Conservation (phyloP, 1,140 invertebrate species). For the Lamellibrachia luymesi region DNA sequence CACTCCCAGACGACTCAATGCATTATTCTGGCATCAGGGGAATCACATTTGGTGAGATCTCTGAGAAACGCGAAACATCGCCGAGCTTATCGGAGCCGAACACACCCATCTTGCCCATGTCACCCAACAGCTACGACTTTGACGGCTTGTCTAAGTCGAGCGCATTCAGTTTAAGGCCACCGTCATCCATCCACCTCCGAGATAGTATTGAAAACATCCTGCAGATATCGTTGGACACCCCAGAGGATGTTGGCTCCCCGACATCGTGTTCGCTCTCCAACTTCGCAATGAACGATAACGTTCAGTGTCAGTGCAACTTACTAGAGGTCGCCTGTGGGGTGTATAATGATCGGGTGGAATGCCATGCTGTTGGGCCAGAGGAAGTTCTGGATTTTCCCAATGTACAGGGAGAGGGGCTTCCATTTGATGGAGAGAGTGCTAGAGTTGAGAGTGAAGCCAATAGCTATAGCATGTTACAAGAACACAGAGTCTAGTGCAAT, state of each 20-base stretch:
- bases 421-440: background rate
- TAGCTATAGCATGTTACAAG: background rate
- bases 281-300: background rate
- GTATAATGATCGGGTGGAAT: background rate
- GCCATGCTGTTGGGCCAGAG: background rate
- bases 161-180: conserved; percentile 21
- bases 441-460: background rate
- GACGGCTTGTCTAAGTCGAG: background rate
- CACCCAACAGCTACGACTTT: background rate
- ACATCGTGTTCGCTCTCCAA: background rate
- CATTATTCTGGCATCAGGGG: background rate
- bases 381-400: background rate
- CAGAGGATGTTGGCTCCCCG: background rate
- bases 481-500: background rate
- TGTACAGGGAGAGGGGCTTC: background rate
- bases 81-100: background rate
- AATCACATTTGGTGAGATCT: background rate
- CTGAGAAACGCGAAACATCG: background rate
- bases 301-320: background rate
- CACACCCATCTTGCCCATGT: background rate
- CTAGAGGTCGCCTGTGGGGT: background rate
- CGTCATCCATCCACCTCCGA: conserved; percentile 25
- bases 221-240: background rate
- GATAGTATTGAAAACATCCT: conserved; percentile 21
- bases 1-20: background rate